These are phyloP conservation scores for Lipotes vexillifer DNA, from an alignment of 2,113 vertebrate genomes.

Conservation along the genomic window DNA sequence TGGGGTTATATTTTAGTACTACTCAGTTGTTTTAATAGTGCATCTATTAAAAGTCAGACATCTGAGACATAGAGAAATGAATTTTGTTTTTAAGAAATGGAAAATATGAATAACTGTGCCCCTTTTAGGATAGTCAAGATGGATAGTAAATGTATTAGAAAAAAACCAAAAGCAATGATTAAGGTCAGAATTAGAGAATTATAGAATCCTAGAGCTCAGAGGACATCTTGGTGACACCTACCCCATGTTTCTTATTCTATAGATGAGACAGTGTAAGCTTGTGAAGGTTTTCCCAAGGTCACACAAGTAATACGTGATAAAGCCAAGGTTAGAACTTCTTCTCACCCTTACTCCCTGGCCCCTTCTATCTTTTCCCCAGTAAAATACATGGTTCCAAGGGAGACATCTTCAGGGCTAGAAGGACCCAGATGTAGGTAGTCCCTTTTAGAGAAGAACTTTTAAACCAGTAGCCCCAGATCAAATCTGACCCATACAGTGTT, in stretches of 20 bases:
- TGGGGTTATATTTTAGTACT: background rate
- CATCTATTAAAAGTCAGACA: background rate
- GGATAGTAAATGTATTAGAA: background rate
- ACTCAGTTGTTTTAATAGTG: background rate
- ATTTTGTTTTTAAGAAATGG: background rate
- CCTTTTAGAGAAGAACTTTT: background rate
- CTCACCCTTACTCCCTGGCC: fast-evolving
- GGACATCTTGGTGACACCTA: background rate
- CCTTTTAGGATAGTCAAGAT: background rate
- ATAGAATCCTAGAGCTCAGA: background rate
- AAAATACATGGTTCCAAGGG: too few relatives aligned
- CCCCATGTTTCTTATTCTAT: background rate
- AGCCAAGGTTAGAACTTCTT: background rate
- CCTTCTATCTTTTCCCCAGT: background rate
- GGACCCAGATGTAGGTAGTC: background rate
- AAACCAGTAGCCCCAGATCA: background rate
- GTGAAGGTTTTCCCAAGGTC: background rate
- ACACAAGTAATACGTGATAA: background rate
- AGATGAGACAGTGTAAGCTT: background rate
- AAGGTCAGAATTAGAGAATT: background rate
- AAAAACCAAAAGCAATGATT: background rate
- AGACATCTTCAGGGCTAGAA: background rate
- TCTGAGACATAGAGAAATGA: background rate
- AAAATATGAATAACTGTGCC: background rate
- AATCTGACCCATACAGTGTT: background rate